Evolutionary conservation across 2,113 vertebrate species (phyloP), one percentile per base, ranked within the genome.

Genomic region (Limnothrissa miodon): DNA sequence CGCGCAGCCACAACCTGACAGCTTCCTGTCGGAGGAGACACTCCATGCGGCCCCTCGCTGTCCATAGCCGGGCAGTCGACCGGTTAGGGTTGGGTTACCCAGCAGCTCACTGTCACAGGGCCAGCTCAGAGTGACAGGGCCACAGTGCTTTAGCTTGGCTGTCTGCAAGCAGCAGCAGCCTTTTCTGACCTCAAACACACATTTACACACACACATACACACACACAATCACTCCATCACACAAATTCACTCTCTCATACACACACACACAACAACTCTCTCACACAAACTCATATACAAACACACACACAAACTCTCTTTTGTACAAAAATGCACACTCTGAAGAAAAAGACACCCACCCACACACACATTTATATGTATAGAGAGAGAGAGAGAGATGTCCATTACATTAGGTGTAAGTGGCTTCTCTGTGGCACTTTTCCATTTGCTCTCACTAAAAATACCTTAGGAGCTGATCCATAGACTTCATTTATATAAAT

Each of bases 1-100:
- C 78, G 83, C 82, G 6, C 51, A 44, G 80, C 79, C 44, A 0
- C 46, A 78, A 87, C 45, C 39, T 51, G 84, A 84, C 29, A 59
- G 44, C 82, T 82, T 87, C 83, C 87, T 62, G 86, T 79, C 83
- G 8, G 53, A 44, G 36, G 29, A 56, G 51, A 23, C 21, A 5
- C 19, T 56, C 51, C 51, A 23, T 5, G 21, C 19, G 15, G 51
- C 3, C 51, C 51, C 51, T 56, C 51, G 0, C 19, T 56, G 51
- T 21, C 51, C 51, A 23, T 23, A 23, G 42, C 19, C 21, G 19
- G 51, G 51, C 23, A 62, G 51, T 42, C 42, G 19, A 17, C 51
- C 1, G 51, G n/a, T n/a, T 25, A 6, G n/a, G 59, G 51, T 56
- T 23, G 51, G 4, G 51, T 62, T 29, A 62, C 59, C 59, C 59